Conservation (phyloP, 2,797 vertebrate genomes). For the Peromyscus eremicus region DNA sequence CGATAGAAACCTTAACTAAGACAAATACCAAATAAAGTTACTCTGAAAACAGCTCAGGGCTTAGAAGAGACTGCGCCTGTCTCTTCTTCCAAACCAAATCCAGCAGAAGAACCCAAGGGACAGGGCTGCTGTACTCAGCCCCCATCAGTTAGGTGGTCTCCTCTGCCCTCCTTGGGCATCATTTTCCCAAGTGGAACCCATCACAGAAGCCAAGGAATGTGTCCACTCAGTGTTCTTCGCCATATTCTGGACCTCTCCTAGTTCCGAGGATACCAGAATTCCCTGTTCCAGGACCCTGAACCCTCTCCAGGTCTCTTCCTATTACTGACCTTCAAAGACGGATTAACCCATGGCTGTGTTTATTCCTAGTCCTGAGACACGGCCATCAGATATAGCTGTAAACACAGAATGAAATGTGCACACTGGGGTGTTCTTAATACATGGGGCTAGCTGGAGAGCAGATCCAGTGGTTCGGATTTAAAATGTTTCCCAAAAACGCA, state of each 20-base stretch:
- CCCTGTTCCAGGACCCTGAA: not conserved
- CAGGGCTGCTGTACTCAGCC: not conserved
- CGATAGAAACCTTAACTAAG: not conserved
- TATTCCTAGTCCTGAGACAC: not conserved
- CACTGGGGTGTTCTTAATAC: not conserved
- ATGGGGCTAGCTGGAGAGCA: not conserved
- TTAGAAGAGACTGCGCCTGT: not conserved
- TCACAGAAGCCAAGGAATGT: not conserved
- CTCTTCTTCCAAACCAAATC: not conserved
- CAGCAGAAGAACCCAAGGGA: not conserved
- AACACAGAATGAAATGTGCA: not conserved
- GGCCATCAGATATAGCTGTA: not conserved
- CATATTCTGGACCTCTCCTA: not conserved
- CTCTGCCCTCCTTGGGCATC: not conserved
- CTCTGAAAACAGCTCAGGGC: not conserved
- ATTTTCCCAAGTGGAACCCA: not conserved
- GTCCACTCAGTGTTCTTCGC: not conserved
- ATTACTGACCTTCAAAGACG: not conserved
- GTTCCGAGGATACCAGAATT: not conserved
- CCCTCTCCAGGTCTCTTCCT: not conserved
- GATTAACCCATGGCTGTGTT: not conserved
- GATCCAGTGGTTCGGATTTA: not conserved
- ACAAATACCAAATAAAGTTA: slow-evolving; percentile 13
- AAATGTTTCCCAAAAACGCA: not conserved
- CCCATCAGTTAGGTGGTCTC: not conserved